Evolutionary conservation across 2,888 invertebrate species (phyloP).

Genomic region (Acronicta alni): DNA sequence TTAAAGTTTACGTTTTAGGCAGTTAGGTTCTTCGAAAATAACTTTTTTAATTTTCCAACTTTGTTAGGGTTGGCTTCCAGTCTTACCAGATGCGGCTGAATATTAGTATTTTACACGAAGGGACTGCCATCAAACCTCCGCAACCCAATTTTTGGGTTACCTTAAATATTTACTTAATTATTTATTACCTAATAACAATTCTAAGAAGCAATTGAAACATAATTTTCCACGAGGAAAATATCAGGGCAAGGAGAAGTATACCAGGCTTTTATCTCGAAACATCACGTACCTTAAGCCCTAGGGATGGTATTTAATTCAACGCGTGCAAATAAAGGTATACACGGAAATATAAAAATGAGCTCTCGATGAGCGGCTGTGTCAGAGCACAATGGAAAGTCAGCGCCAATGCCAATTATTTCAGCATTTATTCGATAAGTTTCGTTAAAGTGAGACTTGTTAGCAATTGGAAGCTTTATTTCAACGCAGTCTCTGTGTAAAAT

Average conservation of each 20-base stretch:
- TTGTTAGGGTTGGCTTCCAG: too few relatives aligned
- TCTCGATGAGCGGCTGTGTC: slow-evolving; percentile 28
- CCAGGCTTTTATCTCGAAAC: slow-evolving; percentile 16
- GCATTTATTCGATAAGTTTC: slow-evolving; percentile 39
- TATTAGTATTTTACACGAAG: too few relatives aligned
- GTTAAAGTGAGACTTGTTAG: slow-evolving; percentile 43
- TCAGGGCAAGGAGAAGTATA: slow-evolving; percentile 7
- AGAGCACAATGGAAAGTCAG: slow-evolving; percentile 25
- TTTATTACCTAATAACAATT: background rate
- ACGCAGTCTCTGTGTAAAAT: slow-evolving; percentile 1
- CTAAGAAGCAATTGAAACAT: background rate
- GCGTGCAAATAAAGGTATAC: slow-evolving; percentile 4
- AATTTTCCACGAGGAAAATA: slow-evolving; percentile 18
- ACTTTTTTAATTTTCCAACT: too few relatives aligned
- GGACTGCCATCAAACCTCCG: too few relatives aligned
- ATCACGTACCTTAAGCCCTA: slow-evolving; percentile 18
- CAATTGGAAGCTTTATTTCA: slow-evolving; percentile 22
- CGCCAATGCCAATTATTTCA: slow-evolving; percentile 42
- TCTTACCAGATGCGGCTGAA: too few relatives aligned
- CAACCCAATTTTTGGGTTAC: too few relatives aligned
- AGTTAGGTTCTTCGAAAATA: too few relatives aligned
- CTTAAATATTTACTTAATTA: too few relatives aligned
- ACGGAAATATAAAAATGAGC: slow-evolving; percentile 17
- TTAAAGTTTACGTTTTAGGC: too few relatives aligned
- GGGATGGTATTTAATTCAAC: slow-evolving; percentile 17